phyloP scores from a whole-genome alignment of 2,888 invertebrate genomes.

The Sarcophaga variegata region DNA sequence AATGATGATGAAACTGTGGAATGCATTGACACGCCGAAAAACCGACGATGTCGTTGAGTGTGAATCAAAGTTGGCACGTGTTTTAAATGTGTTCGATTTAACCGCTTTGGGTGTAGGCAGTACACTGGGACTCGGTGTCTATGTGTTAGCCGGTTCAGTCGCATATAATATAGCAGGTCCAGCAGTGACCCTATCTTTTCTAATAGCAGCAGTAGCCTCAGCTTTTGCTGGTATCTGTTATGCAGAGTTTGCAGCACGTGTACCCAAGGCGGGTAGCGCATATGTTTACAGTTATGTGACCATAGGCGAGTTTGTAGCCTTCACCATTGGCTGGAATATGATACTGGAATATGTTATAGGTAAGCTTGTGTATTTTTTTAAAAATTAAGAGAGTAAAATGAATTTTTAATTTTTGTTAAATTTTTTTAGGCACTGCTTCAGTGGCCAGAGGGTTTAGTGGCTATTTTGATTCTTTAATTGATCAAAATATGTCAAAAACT shows the following conservation, averaged over 20 bases:
- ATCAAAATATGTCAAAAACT: conserved; percentile 84
- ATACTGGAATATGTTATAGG: conserved; percentile 91
- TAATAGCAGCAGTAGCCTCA: conserved; percentile 95
- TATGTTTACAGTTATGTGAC: conserved; percentile 93
- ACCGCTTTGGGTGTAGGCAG: conserved; percentile 94
- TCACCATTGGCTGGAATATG: conserved; percentile 92
- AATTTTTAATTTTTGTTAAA: background rate
- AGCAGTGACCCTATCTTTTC: conserved; percentile 93
- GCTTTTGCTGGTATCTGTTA: conserved; percentile 93
- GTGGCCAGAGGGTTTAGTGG: conserved; percentile 89
- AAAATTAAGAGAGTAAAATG: background rate
- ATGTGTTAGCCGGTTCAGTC: conserved; percentile 95
- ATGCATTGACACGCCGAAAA: conserved; percentile 82
- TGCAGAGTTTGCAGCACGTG: conserved; percentile 91
- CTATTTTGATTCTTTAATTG: conserved; percentile 86
- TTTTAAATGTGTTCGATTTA: conserved; percentile 91
- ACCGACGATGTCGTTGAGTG: conserved; percentile 82
- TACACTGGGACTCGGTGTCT: conserved; percentile 97
- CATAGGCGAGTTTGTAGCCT: conserved; percentile 91
- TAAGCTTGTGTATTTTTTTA: conserved; percentile 77
- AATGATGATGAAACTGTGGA: conserved; percentile 76
- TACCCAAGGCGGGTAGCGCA: conserved; percentile 92
- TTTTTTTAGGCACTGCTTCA: conserved; percentile 86
- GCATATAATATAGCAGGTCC: conserved; percentile 94
- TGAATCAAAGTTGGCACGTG: conserved; percentile 84